phyloP scores from a whole-genome alignment of 1,140 invertebrate species.

The Saccostrea cuccullata region DNA sequence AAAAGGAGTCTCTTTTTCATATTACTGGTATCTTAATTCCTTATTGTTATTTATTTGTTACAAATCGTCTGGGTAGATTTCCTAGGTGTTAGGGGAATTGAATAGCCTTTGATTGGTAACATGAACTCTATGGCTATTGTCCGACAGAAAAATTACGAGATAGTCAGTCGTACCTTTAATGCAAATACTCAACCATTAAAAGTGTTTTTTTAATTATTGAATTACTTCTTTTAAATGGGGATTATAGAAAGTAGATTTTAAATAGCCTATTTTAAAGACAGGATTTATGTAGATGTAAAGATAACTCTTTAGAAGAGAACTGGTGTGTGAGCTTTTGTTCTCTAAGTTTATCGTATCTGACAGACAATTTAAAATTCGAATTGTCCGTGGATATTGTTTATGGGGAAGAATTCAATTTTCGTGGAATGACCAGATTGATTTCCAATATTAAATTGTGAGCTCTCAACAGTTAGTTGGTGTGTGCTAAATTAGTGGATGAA shows the following conservation, averaged over 20 bases:
- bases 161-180: constrained; percentile 4
- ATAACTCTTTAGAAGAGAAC: constrained; percentile 1
- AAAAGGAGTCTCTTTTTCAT: not conserved
- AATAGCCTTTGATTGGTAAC: constrained; percentile 14
- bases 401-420: constrained; percentile 2
- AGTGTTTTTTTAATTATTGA: constrained; percentile 13
- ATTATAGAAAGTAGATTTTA: constrained; percentile 20
- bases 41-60: constrained; percentile 11
- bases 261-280: not conserved
- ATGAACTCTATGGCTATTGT: not conserved
- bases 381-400: not conserved
- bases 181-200: not conserved
- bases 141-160: not conserved
- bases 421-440: constrained; percentile 20
- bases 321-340: not conserved
- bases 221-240: not conserved
- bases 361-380: not conserved
- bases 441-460: not conserved
- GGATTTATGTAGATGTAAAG: constrained; percentile 11
- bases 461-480: not conserved
- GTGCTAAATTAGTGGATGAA: not conserved
- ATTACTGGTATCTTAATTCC: not conserved
- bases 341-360: not conserved
- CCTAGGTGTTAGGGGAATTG: not conserved
- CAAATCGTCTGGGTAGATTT: not conserved